Evolutionary conservation across 2,113 vertebrate genomes (phyloP), one percentile per base, ranked within the genome.

Genomic region (Oreochromis tanganicae): DNA sequence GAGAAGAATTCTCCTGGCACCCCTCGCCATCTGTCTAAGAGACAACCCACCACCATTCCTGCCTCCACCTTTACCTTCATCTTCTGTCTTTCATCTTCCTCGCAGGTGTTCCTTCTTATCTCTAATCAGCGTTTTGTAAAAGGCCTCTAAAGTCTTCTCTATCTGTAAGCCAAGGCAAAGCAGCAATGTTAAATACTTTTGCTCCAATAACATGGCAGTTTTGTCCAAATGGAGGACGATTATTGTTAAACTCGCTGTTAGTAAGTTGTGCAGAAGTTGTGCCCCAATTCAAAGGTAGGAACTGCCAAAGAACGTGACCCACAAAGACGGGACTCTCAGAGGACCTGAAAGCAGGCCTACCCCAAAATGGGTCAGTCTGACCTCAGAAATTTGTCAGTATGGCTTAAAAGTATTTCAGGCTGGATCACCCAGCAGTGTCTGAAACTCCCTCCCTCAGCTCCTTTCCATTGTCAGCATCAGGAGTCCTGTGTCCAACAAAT

Each of bases 1-100:
- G 75, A 78, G 19, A 27, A 29, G 63, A 19, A 41, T 73, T 73
- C 88, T 93, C 82, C 52, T 73, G 7, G 71, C 17, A 8, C 82
- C 75, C 59, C 61, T 66, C 48, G 16, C 89, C 94, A 94, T 93
- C 91, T 95, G 93, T 89, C 88, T 91, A 16, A 17, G 92, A 83
- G 88, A 91, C 73, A 56, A 68, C 63, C 78, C 71, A 50, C 79
- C 16, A 36, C 5, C 32, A 2, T 85, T 46, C 43, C 41, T 17
- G 50, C 46, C 66, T 87, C 71, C 80, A 78, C 66, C 85, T 81
- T 84, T 32, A 36, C 68, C 71, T 66, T 13, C 24, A 16, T 79
- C 27, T 41, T 63, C 14, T 80, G 55, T 57, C 13, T 48, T 81
- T 59, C 80, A 78, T 4, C 48, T 54, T 14, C 36, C 29, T 71